A percentile compares a stretch with the other conserved stretches of the same genome.
These are phyloP conservation scores for Casuarius casuarius DNA, from an alignment of 2,113 vertebrate genomes.

Conservation along the genomic window DNA sequence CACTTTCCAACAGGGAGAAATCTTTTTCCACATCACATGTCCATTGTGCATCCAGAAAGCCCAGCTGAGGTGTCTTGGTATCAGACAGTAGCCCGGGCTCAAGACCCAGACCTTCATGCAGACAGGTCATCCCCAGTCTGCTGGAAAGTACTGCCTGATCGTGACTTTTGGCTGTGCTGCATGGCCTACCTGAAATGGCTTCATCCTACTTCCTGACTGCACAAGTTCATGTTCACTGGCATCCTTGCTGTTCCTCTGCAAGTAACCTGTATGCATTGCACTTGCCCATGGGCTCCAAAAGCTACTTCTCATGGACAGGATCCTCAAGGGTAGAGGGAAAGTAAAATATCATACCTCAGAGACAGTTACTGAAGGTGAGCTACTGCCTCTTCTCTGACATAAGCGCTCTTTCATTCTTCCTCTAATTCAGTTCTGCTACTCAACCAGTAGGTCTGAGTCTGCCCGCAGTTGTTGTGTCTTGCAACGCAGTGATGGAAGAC, in stretches of 20 bases:
- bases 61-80: neutral
- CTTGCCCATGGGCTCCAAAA: neutral
- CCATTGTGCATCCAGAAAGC: neutral
- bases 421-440: neutral
- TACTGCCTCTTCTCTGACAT: neutral
- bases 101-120: neutral
- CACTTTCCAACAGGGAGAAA: neutral
- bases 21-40: neutral
- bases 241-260: neutral
- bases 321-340: neutral
- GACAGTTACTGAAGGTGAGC: neutral
- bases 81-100: fast-evolving
- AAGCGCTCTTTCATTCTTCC: neutral
- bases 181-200: neutral
- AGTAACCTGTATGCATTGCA: neutral
- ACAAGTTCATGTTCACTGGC: neutral
- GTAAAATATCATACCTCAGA: neutral
- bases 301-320: neutral
- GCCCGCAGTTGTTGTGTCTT: neutral
- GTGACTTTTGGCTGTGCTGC: neutral
- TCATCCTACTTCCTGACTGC: neutral
- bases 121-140: neutral
- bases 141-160: fast-evolving
- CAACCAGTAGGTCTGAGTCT: neutral
- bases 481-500: neutral